Base-by-base conservation (phyloP, 2,113 vertebrate species). In the Agapornis roseicollis region DNA sequence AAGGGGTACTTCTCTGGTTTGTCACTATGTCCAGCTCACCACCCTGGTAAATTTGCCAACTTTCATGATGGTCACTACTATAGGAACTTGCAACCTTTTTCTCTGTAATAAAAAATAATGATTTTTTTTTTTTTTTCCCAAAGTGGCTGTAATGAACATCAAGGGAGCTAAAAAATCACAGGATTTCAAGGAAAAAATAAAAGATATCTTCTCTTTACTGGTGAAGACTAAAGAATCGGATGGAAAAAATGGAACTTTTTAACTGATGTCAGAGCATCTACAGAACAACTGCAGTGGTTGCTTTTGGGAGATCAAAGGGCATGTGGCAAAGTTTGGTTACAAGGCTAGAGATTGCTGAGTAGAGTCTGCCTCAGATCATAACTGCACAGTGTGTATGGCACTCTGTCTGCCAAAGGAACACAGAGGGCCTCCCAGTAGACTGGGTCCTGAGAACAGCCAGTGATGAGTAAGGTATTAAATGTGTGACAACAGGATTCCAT, bases 361-460 rank as follows among this genome's bases (percentile, higher is more conserved):
- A 68, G 44, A 46, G 35, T 22, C 65, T 44, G 46, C n/a, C 50
- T 90, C 49, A 79, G 61, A 23, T 66, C 25, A 6, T 1, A 41
- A 41, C n/a, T 49, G 49, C 47, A 27, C 10, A 27, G 25, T 19
- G 55, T 66, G 37, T 79, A 44, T 0, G 0, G 22, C 19, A 24
- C n/a, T 79, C 37, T 56, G 14, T 39, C 61, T 85, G 63, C 63
- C 50, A 72, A 19, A 80, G 85, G 46, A 85, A 85, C 1, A 3
- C 47, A 88, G 63, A 77, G 3, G 13, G 2, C 17, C 33, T 76
- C 42, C 20, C 63, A 24, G 11, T 22, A 20, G 44, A 18, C 7
- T 25, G 46, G 56, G 31, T 82, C 27, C 56, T 92, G 74, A 60
- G 33, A 70, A 4, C 11, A 68, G 47, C 18, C 52, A 68, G 1